These are phyloP conservation scores for Poeciliopsis gracilis DNA, from an alignment of 2,797 vertebrate species.

Conservation along the genomic window DNA sequence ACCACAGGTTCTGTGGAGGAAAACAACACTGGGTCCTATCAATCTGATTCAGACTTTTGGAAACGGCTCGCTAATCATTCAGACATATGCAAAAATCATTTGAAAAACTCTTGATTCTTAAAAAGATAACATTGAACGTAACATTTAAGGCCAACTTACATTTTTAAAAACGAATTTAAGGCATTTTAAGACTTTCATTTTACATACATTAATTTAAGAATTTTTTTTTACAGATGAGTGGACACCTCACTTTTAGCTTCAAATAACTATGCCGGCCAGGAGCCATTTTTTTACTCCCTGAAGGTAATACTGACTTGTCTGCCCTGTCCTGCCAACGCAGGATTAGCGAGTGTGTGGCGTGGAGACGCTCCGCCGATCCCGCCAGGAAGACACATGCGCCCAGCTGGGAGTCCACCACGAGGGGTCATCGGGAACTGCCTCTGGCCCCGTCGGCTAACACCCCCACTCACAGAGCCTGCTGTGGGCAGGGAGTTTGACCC, in stretches of 20 bases:
- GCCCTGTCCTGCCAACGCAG: conserved; percentile 86
- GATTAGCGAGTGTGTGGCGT: conserved; percentile 87
- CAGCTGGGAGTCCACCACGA: conserved; percentile 86
- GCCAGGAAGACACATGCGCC: conserved; percentile 86
- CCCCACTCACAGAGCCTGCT: conserved; percentile 95
- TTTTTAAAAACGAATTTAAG: too few species aligned
- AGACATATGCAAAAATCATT: conserved; percentile 17
- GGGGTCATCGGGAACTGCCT: conserved; percentile 91
- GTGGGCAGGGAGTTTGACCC: conserved; percentile 97
- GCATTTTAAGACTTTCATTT: too few species aligned
- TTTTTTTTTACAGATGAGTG: too few species aligned
- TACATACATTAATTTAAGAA: too few species aligned
- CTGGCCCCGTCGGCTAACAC: conserved; percentile 87
- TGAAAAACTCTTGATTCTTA: background rate
- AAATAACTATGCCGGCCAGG: background rate
- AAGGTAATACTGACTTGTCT: conserved; percentile 85
- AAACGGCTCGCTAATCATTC: conserved; percentile 26
- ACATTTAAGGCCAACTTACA: too few species aligned
- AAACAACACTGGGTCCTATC: conserved; percentile 44
- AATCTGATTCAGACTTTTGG: background rate
- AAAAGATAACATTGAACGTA: background rate
- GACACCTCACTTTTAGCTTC: background rate
- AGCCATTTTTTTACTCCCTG: background rate
- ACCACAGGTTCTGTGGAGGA: conserved; percentile 88
- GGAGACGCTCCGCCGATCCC: conserved; percentile 88